Conservation (phyloP, 2,113 vertebrate species). For the Vireo altiloquus region DNA sequence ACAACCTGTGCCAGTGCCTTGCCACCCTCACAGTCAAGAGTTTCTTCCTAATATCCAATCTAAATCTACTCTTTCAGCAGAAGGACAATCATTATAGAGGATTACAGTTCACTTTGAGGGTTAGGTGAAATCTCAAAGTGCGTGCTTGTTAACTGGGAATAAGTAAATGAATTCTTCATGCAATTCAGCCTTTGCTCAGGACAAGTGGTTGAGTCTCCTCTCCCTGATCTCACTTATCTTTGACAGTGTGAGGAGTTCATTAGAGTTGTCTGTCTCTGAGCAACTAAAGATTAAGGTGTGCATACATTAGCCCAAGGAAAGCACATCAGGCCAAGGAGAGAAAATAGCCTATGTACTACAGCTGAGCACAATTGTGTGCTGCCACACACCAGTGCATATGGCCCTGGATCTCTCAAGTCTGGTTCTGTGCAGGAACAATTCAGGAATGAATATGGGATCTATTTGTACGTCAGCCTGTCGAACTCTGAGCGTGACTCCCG, state of each 20-base stretch:
- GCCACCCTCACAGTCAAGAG: not conserved
- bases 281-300: not conserved
- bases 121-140: not conserved
- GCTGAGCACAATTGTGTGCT: not conserved
- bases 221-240: not conserved
- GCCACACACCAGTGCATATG: not conserved
- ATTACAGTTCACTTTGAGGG: not conserved
- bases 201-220: not conserved
- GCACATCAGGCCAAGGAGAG: not conserved
- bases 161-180: not conserved
- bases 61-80: not conserved
- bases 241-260: not conserved
- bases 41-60: not conserved
- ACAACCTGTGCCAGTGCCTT: not conserved
- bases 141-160: not conserved
- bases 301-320: not conserved
- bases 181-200: not conserved
- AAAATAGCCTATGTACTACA: not conserved
- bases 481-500: not conserved
- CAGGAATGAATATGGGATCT: constrained; percentile 24
- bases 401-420: not conserved
- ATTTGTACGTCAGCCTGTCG: constrained; percentile 25
- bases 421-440: constrained; percentile 18
- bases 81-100: not conserved
- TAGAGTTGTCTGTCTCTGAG: not conserved